Evolutionary conservation across 1,140 invertebrate species (phyloP).

Genomic region (Bombus pascuorum): DNA sequence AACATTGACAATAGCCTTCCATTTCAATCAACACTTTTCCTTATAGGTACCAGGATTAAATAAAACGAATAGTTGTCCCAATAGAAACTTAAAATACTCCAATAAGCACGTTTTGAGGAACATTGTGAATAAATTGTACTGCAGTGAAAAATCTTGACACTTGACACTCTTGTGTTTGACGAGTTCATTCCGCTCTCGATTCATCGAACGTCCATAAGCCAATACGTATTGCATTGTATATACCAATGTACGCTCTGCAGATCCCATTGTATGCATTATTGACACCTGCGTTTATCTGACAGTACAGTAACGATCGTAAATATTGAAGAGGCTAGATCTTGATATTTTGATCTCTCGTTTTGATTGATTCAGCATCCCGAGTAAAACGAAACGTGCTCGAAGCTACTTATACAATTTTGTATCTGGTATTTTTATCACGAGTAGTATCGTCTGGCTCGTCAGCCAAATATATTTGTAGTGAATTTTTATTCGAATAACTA

Average conservation of each 20-base stretch:
- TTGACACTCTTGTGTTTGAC: conserved; percentile 52
- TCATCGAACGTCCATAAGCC: conserved; percentile 41
- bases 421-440: conserved; percentile 1
- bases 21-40: background rate
- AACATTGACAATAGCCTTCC: background rate
- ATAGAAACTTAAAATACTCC: background rate
- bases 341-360: conserved; percentile 32
- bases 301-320: conserved; percentile 29
- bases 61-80: background rate
- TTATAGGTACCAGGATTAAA: background rate
- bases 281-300: conserved; percentile 35
- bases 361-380: conserved; percentile 4
- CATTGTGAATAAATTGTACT: conserved; percentile 57
- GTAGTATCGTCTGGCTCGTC: background rate
- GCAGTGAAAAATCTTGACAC: conserved; percentile 66
- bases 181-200: conserved; percentile 46
- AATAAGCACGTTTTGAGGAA: background rate
- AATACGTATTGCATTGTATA: conserved; percentile 28
- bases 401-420: conserved; percentile 4
- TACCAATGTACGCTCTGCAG: conserved; percentile 4
- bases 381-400: background rate
- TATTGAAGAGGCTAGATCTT: conserved; percentile 13
- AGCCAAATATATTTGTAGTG: background rate
- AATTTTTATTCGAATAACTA: background rate
- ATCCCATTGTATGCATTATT: conserved; percentile 35